Base-by-base conservation (phyloP, 2,113 vertebrate genomes). In the Boleophthalmus pectinirostris region DNA sequence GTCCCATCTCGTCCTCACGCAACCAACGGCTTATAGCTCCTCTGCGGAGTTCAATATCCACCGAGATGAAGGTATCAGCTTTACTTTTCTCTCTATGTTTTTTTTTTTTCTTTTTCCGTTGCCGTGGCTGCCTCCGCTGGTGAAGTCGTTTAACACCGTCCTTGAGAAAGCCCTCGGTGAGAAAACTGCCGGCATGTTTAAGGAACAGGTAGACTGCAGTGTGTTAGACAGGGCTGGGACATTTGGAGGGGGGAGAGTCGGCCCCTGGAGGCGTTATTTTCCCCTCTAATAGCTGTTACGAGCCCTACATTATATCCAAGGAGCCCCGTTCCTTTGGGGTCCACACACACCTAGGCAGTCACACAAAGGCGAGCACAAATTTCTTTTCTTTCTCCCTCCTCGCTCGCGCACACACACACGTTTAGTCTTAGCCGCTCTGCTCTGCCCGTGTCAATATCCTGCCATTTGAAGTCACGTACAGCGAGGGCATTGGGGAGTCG, bases 391-490 rank as follows among this genome's bases (percentile, higher is more conserved):
- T 82, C 70, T 83, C 74, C 82, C 68, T 77, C 58, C 54, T 69
- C n/a, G 65, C 81, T 71, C 60, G 81, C 74, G 75, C 75, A 77
- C 81, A 70, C 78, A 72, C 58, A 84, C 74, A 81, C 78, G 73
- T 71, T 43, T 68, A 82, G 86, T 88, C 87, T 82, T 83, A 82
- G 87, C 86, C 84, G 88, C 91, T 92, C 91, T 89, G 94, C 95
- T 96, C 82, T 95, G 95, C 96, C 95, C 96, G 95, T 99, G 97
- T 98, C 97, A 98, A 97, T 98, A 99, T 98, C 96, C 96, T 96
- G 97, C 96, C 96, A 98, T 98, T 98, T 98, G 97, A 96, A 99
- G 97, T 98, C 97, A 97, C 96, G 96, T 97, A 97, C 96, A 94
- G 95, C 96, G 95, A 95, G 95, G 96, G 96, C 96, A 96, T 96